A percentile compares a stretch with the other conserved stretches of the same genome.
Evolutionary conservation across 2,888 invertebrate species (phyloP).

Genomic region (Ochropleura leucogaster): DNA sequence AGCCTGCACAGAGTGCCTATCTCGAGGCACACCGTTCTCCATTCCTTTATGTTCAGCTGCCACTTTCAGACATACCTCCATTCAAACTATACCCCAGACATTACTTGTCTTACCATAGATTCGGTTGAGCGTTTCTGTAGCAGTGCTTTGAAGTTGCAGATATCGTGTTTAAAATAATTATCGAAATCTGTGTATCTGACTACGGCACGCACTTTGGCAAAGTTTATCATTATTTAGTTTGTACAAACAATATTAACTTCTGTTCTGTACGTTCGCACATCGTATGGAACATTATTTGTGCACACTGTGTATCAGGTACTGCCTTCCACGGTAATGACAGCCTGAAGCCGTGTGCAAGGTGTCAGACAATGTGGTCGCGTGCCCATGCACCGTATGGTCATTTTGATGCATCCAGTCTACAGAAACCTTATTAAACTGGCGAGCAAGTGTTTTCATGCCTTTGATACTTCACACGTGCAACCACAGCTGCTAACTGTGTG

Average conservation of each 20-base stretch:
- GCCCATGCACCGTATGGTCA: slow-evolving; percentile 81
- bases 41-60: slow-evolving; percentile 87
- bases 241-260: background rate
- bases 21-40: slow-evolving; percentile 83
- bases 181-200: slow-evolving; percentile 26
- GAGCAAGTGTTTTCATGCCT: slow-evolving; percentile 65
- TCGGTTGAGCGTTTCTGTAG: slow-evolving; percentile 71
- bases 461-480: slow-evolving; percentile 68
- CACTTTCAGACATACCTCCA: slow-evolving; percentile 86
- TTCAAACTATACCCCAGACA: slow-evolving; percentile 84
- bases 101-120: slow-evolving; percentile 81
- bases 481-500: slow-evolving; percentile 64
- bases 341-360: slow-evolving; percentile 70
- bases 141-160: slow-evolving; percentile 66
- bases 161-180: slow-evolving; percentile 67
- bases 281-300: slow-evolving; percentile 26
- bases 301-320: slow-evolving; percentile 58
- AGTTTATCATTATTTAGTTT: background rate
- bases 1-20: slow-evolving; percentile 87
- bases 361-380: slow-evolving; percentile 81
- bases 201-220: slow-evolving; percentile 18
- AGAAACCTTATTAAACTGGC: slow-evolving; percentile 78
- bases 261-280: background rate
- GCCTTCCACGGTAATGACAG: slow-evolving; percentile 67
- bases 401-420: slow-evolving; percentile 54